Conservation (phyloP, 2,797 vertebrate species). For the Delichon dasypus region DNA sequence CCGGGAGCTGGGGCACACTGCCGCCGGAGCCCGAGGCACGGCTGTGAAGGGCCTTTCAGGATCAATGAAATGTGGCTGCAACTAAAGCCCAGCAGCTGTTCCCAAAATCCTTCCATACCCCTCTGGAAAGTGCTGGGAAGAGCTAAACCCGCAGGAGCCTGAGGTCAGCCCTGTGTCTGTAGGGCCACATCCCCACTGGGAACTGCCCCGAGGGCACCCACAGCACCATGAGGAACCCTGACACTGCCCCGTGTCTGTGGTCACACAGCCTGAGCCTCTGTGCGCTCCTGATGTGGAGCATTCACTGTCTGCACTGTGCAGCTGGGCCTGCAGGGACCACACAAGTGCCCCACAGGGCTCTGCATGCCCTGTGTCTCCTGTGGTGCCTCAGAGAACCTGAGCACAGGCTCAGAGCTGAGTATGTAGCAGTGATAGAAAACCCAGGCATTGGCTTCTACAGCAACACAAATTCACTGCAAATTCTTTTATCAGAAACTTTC, state of each 20-base stretch:
- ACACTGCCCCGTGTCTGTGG: fast-evolving
- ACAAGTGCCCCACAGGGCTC: too few relatives aligned
- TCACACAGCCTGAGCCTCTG: fast-evolving
- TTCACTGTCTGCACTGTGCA: background rate
- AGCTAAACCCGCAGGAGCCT: background rate
- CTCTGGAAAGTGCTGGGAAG: background rate
- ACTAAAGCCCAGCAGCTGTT: background rate
- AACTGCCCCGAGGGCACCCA: fast-evolving
- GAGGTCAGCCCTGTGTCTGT: background rate
- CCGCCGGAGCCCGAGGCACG: fast-evolving
- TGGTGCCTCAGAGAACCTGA: fast-evolving
- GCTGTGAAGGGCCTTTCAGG: fast-evolving
- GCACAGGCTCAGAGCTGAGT: background rate
- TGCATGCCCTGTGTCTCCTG: fast-evolving
- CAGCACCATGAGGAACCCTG: background rate
- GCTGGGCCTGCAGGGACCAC: background rate
- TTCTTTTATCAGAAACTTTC: background rate
- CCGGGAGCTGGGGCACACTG: fast-evolving
- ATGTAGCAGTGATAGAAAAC: background rate
- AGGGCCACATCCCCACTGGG: too few relatives aligned
- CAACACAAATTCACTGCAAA: background rate
- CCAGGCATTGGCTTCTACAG: background rate
- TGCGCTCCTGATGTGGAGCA: fast-evolving
- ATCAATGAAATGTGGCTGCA: background rate
- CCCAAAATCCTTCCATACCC: background rate